Evolutionary conservation across 2,888 invertebrate genomes (phyloP), one percentile per base, ranked within the genome.

Genomic region (Parnassius orleans): DNA sequence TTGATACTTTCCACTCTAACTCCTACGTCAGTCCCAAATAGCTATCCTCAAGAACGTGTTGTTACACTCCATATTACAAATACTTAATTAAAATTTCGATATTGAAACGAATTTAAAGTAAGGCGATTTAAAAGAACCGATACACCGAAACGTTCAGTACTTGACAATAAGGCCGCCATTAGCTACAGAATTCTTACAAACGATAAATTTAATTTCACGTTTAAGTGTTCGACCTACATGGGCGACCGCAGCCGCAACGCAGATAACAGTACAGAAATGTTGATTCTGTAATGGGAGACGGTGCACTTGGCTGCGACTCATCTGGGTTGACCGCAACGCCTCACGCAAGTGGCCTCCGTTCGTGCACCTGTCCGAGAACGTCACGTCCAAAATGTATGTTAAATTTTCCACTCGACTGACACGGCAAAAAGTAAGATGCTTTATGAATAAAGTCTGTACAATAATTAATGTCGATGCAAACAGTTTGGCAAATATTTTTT

Each of bases 251-350:
- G 77, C 77, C 73, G 79, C 78, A 78, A 81, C 82, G 83, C 83
- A 83, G 80, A 77, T 88, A 86, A 87, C 88, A 86, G 88, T 87
- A 86, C 79, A 75, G 67, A 69, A 73, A 69, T 72, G 71, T 67
- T 72, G 70, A 73, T 72, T 70, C 72, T 73, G 72, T 73, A 74
- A 74, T 74, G 71, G 73, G 72, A 74, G 70, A 72, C 69, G 60
- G 61, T 69, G 72, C 74, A 75, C 72, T 72, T 71, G 69, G 67
- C 71, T 65, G 66, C 67, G 68, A 72, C 73, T 77, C 83, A 83
- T 83, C 81, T 86, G 80, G 79, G 81, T 79, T 83, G 83, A 86
- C 87, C 87, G 83, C 87, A 85, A 83, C 74, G 79, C 70, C 72
- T 69, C 69, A 64, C 68, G 69, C 66, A 67, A 65, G 64, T 68